Evolutionary conservation across 1,140 invertebrate species (phyloP).

Genomic region (Nylanderia fulva): DNA sequence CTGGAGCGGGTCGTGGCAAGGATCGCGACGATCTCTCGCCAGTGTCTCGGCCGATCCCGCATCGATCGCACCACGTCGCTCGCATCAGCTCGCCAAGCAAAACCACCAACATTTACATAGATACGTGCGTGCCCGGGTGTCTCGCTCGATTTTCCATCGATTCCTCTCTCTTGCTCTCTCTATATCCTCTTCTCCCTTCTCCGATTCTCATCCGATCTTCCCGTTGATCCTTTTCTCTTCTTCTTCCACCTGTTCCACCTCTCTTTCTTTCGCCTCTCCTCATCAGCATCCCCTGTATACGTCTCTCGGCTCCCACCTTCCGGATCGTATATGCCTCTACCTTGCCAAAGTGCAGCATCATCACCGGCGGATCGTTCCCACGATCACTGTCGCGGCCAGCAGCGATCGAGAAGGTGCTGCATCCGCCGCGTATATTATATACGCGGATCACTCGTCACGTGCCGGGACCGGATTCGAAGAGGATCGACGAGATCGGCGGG

Average conservation of each 20-base stretch:
- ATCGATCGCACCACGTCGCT: slow-evolving; percentile 74
- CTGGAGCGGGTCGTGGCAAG: slow-evolving; percentile 74
- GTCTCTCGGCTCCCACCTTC: slow-evolving; percentile 10
- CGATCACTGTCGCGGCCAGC: slow-evolving; percentile 45
- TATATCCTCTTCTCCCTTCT: neutral
- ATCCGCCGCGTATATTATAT: neutral
- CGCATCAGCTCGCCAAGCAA: slow-evolving; percentile 34
- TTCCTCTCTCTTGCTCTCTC: neutral
- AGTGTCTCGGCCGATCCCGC: slow-evolving; percentile 80
- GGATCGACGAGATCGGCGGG: neutral
- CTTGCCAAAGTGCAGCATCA: slow-evolving; percentile 34
- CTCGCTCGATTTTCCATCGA: slow-evolving; percentile 9
- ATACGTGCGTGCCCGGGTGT: slow-evolving; percentile 5
- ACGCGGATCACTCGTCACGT: slow-evolving; percentile 21
- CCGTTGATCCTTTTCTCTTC: neutral
- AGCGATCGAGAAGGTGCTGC: neutral
- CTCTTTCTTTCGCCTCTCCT: neutral
- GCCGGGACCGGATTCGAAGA: neutral
- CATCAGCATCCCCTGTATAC: slow-evolving; percentile 6
- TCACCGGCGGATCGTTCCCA: slow-evolving; percentile 46
- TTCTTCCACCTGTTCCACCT: slow-evolving; percentile 31
- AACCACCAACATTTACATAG: neutral
- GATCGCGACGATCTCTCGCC: slow-evolving; percentile 49
- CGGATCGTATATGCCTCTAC: slow-evolving; percentile 36
- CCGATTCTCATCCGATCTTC: neutral